Percentiles rank a stretch among this genome's conserved stretches.
Evolutionary conservation across 2,797 vertebrate species (phyloP).

Genomic region (Myiotriccus ornatus): DNA sequence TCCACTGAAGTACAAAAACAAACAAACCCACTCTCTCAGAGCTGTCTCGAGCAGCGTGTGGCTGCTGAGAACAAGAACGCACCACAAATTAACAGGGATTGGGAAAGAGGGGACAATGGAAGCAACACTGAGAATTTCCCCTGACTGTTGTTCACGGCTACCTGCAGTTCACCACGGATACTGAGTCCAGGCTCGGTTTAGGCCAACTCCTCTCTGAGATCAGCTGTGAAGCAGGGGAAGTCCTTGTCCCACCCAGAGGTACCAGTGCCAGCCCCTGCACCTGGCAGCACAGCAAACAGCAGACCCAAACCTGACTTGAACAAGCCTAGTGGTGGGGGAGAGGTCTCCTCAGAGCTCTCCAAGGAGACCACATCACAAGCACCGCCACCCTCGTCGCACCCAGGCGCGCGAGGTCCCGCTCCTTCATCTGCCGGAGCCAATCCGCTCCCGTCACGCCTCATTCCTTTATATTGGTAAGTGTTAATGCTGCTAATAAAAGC

Average conservation of each 20-base stretch:
- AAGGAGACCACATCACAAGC: not conserved
- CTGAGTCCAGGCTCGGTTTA: not conserved
- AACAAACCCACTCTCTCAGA: not conserved
- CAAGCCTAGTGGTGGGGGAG: not conserved
- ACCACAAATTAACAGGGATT: not conserved
- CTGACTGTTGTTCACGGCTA: not conserved
- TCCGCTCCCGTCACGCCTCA: not conserved
- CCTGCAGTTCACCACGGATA: not conserved
- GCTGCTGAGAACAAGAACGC: not conserved
- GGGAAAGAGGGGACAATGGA: not conserved
- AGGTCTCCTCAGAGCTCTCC: not conserved
- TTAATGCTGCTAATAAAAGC: not conserved
- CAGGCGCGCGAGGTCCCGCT: not conserved
- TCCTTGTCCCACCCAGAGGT: not conserved
- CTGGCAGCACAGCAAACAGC: rapidly evolving
- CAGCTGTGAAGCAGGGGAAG: rapidly evolving
- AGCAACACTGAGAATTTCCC: rapidly evolving
- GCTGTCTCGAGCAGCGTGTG: rapidly evolving
- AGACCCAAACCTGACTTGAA: not conserved
- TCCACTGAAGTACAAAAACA: not conserved
- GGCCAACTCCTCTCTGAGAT: not conserved
- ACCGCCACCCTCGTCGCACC: not conserved
- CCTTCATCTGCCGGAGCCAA: not conserved
- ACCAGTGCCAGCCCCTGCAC: rapidly evolving
- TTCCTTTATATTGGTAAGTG: not conserved